These are phyloP conservation scores for Salvelinus alpinus DNA, from an alignment of 2,113 vertebrate species.

Conservation along the genomic window DNA sequence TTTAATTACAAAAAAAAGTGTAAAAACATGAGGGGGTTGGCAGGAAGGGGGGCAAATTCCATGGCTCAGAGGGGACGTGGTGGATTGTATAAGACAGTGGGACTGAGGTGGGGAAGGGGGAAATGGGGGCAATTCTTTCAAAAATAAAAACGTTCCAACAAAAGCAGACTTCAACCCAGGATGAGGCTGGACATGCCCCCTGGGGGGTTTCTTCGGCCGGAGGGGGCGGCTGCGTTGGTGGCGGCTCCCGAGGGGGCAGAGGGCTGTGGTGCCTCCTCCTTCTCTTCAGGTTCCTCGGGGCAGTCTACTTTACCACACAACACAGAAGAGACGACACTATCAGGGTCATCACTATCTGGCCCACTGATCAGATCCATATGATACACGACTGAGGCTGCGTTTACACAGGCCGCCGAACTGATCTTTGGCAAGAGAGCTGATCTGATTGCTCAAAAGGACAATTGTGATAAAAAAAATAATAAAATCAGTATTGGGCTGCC, in stretches of 20 bases:
- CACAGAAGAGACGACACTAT: not conserved
- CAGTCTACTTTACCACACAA: constrained; percentile 56
- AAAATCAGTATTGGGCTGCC: no score
- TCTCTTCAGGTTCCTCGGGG: constrained; percentile 54
- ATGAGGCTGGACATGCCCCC: constrained; percentile 97
- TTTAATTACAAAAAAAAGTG: constrained; percentile 67
- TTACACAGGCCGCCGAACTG: no score
- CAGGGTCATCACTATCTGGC: no score
- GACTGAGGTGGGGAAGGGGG: constrained; percentile 28
- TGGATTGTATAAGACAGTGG: constrained; percentile 24
- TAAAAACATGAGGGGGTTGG: constrained; percentile 68
- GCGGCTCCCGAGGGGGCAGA: constrained; percentile 75
- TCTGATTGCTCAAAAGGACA: no score
- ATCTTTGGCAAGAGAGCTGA: no score
- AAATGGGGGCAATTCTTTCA: constrained; percentile 40
- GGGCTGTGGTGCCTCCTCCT: constrained; percentile 80
- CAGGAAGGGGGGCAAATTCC: constrained; percentile 6
- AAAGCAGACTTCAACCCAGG: constrained; percentile 82
- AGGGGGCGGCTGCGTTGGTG: constrained; percentile 69
- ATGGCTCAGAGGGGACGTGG: constrained; percentile 35
- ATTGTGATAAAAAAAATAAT: no score
- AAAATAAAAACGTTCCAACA: constrained; percentile 52
- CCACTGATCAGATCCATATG: no score
- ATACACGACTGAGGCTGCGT: no score
- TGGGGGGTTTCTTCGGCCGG: constrained; percentile 91